Conservation (phyloP, 2,113 vertebrate species). For the rat (Rattus norvegicus) region DNA sequence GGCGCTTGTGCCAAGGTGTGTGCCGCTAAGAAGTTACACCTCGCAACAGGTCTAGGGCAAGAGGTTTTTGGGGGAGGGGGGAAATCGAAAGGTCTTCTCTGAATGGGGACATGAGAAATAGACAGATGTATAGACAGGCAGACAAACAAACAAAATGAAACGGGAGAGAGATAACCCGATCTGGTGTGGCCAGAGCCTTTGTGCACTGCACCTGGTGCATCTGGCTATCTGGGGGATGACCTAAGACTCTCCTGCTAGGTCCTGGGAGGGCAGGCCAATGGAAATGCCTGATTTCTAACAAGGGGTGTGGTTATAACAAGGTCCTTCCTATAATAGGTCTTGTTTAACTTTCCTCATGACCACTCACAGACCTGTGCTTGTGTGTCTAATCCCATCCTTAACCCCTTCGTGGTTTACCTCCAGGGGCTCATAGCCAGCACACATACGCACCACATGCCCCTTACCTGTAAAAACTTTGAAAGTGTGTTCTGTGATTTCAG, state of each 20-base stretch:
- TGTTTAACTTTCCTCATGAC: not conserved
- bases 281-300: not conserved
- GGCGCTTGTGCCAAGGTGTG: not conserved
- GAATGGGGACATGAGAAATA: not conserved
- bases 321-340: not conserved
- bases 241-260: not conserved
- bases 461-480: no score
- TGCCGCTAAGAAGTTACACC: not conserved
- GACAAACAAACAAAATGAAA: not conserved
- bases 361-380: not conserved
- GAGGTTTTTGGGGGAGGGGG: not conserved
- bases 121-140: not conserved
- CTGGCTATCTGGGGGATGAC: no score
- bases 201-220: not conserved
- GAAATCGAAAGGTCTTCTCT: not conserved
- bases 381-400: not conserved
- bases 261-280: not conserved
- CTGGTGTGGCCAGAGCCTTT: not conserved
- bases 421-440: not conserved
- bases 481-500: not conserved
- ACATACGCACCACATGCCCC: not conserved
- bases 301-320: not conserved
- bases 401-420: no score
- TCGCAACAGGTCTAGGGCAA: not conserved
- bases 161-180: not conserved